phyloP scores from a whole-genome alignment of 2,797 vertebrate species.

The Notolabrus celidotus region DNA sequence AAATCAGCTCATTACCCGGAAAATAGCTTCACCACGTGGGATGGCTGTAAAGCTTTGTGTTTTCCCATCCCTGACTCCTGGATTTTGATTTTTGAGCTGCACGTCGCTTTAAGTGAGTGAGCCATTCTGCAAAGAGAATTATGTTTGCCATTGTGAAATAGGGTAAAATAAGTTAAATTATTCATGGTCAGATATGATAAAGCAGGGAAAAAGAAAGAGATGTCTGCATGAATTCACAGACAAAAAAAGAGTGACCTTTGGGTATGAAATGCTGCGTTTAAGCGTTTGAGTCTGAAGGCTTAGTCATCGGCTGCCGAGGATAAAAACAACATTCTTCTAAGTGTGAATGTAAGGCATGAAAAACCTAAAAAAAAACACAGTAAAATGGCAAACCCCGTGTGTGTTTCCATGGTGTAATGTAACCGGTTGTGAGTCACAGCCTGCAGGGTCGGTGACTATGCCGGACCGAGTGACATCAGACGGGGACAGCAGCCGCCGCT shows the following conservation, averaged over 20 bases:
- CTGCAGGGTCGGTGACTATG: background rate
- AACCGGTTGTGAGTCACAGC: constrained; percentile 1
- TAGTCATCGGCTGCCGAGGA: background rate
- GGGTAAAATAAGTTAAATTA: background rate
- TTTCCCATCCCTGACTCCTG: too few species aligned
- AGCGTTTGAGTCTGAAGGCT: background rate
- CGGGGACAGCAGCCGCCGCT: constrained; percentile 5
- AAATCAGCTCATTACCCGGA: too few species aligned
- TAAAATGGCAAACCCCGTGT: background rate
- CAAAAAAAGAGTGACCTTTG: background rate
- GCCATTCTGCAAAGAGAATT: background rate
- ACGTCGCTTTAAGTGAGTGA: background rate
- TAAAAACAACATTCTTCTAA: background rate
- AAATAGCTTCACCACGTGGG: too few species aligned
- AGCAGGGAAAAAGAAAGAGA: background rate
- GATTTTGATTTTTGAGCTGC: background rate
- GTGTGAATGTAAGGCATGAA: background rate
- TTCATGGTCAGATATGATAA: background rate
- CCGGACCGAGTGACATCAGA: constrained; percentile 16
- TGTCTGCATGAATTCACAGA: background rate
- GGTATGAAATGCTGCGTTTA: background rate
- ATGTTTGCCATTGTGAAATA: background rate
- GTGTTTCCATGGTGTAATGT: background rate
- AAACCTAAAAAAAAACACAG: background rate
- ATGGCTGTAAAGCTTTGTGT: too few species aligned